A percentile compares a stretch with the other conserved stretches of the same genome.
Conservation (phyloP, 1,140 invertebrate species). For the Ceratosolen solmsi region DNA sequence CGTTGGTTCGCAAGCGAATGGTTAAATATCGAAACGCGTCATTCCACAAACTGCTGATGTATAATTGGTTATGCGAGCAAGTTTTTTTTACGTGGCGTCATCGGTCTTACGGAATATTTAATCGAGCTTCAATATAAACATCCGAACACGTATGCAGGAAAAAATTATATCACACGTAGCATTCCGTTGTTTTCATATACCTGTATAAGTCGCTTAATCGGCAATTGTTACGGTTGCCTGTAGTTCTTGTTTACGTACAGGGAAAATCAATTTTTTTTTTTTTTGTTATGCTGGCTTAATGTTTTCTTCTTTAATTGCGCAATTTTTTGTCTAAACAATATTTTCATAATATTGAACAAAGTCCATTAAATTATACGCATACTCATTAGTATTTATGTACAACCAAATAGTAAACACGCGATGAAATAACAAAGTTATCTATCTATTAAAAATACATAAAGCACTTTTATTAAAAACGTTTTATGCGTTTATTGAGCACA, state of each 20-base stretch:
- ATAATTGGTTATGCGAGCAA: constrained; percentile 19
- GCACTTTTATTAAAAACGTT: not conserved
- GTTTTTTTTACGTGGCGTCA: constrained; percentile 27
- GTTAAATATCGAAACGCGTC: constrained; percentile 15
- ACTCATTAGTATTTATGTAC: not conserved
- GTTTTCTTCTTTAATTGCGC: constrained; percentile 6
- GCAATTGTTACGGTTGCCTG: constrained; percentile 16
- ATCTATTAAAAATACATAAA: not conserved
- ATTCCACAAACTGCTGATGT: not conserved
- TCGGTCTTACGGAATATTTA: constrained; percentile 18
- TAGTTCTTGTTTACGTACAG: constrained; percentile 38
- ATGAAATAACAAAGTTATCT: not conserved
- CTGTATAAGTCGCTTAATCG: constrained; percentile 10
- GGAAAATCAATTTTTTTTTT: constrained; percentile 28
- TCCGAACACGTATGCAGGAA: constrained; percentile 33
- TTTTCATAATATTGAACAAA: not conserved
- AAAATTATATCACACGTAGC: constrained; percentile 30
- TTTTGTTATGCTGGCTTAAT: too few relatives aligned
- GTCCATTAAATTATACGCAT: not conserved
- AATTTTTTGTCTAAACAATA: constrained; percentile 14
- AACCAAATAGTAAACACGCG: not conserved
- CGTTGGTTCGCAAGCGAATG: not conserved
- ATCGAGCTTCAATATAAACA: constrained; percentile 39
- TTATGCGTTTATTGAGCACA: too few relatives aligned
- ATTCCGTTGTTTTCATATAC: constrained; percentile 11